phyloP scores from a whole-genome alignment of 1,140 invertebrate species.

The Sitobion miscanthi region DNA sequence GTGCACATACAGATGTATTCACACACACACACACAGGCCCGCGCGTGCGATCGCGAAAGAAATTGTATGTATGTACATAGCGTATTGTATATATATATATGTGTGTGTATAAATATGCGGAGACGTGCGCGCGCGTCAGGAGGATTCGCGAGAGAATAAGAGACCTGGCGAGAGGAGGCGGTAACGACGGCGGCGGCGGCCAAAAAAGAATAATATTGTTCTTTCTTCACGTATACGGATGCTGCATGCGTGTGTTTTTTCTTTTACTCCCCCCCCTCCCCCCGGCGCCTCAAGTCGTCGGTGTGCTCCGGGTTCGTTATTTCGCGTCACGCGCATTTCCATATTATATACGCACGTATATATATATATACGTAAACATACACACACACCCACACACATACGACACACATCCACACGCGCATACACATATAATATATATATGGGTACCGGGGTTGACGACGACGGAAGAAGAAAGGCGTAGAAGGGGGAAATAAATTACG shows the following conservation, averaged over 20 bases:
- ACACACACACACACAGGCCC: neutral
- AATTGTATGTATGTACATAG: neutral
- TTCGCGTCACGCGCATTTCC: slow-evolving; percentile 43
- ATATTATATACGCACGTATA: neutral
- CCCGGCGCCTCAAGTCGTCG: no score
- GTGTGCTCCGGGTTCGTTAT: slow-evolving; percentile 42
- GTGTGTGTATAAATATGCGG: neutral
- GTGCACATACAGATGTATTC: neutral
- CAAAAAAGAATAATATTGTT: slow-evolving; percentile 53
- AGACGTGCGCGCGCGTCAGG: neutral
- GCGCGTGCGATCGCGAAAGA: neutral
- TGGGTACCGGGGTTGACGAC: neutral
- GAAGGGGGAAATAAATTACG: slow-evolving; percentile 48
- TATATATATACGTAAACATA: neutral
- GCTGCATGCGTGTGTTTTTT: slow-evolving; percentile 37
- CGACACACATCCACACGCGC: no score
- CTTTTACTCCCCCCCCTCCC: no score
- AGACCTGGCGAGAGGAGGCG: slow-evolving; percentile 13
- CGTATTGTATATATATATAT: neutral
- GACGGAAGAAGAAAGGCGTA: neutral
- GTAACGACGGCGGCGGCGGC: slow-evolving; percentile 14
- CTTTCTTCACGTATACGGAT: slow-evolving; percentile 16
- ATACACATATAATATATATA: neutral
- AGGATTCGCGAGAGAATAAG: neutral
- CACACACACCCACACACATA: neutral